These are phyloP conservation scores for Periophthalmus magnuspinnatus DNA, from an alignment of 2,797 vertebrate species.

Conservation along the genomic window DNA sequence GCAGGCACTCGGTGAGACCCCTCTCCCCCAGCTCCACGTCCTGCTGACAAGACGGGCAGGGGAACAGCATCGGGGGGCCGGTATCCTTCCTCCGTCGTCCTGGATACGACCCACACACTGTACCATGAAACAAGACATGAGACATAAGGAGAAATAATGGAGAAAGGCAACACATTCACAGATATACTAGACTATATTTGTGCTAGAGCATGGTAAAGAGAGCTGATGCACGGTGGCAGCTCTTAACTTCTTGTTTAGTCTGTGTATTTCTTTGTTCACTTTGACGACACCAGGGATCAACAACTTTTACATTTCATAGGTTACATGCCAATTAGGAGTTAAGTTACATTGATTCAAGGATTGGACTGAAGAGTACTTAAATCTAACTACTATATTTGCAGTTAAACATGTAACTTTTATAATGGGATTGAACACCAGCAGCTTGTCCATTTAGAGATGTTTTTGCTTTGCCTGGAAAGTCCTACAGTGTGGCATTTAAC, in stretches of 20 bases:
- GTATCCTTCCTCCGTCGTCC: slow-evolving; percentile 85
- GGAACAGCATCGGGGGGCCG: slow-evolving; percentile 85
- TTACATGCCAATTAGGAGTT: too few relatives aligned
- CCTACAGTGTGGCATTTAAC: too few relatives aligned
- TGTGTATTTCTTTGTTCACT: slow-evolving; percentile 14
- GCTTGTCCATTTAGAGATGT: too few relatives aligned
- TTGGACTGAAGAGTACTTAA: too few relatives aligned
- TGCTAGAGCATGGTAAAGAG: not conserved
- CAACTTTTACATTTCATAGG: too few relatives aligned
- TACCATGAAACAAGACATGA: slow-evolving; percentile 10
- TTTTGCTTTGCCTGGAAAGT: too few relatives aligned
- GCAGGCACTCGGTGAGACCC: slow-evolving; percentile 89
- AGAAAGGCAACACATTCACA: not conserved
- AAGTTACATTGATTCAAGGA: too few relatives aligned
- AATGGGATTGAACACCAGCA: too few relatives aligned
- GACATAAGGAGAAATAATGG: slow-evolving; percentile 17
- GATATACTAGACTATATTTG: not conserved
- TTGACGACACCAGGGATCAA: slow-evolving; percentile 6
- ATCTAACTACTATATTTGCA: too few relatives aligned
- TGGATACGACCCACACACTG: slow-evolving; percentile 92
- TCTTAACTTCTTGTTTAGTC: slow-evolving; percentile 11
- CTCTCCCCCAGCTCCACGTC: slow-evolving; percentile 92
- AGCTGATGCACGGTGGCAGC: slow-evolving; percentile 25
- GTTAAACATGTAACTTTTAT: too few relatives aligned
- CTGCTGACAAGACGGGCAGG: slow-evolving; percentile 88